Evolutionary conservation across 2,888 invertebrate species (phyloP), one percentile per base, ranked within the genome.

Genomic region (Pandemis cinnamomeana): DNA sequence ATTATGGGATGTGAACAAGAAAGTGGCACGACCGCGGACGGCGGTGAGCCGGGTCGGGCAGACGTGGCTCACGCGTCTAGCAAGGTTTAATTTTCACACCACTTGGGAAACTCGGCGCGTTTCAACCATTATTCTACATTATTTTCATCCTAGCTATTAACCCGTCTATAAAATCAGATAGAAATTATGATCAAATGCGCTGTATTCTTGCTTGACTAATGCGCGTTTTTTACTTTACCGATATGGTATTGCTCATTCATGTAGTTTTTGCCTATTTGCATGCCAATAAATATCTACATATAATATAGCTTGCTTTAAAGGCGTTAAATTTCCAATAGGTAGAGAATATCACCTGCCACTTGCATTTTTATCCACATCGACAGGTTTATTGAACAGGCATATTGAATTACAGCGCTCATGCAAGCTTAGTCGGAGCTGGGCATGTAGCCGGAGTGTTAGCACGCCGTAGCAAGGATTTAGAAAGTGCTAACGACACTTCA

Each of bases 401-500:
- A 58, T 69, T 64, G 48, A 70, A 67, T 61, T 67, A 71, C 70
- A 67, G 36, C 66, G 46, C 15, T 61, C 46, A 46, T 67, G 74
- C 67, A 46, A 71, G 74, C 67, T 62, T 51, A 55, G 64, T 66
- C 55, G 36, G 62, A 41, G 53, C 55, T 8, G 11, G 8, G 20
- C 53, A 71, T 67, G 67, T 66, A 44, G 53, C 13, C 55, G 51
- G 61, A 51, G 67, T 70, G 70, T 67, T 53, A 67, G 67, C 61
- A 66, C 73, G 66, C 70, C 46, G 42, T 61, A 69, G 72, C 75
- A 86, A 88, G 90, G 89, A 87, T 88, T 88, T 86, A 86, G 87
- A 89, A 86, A 89, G 89, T 84, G 90, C 87, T 92, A 93, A 93
- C 85, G 79, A 87, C 84, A 87, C 80, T 81, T 82, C 91, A 93